These are phyloP conservation scores for Apodemia mormo DNA, from an alignment of 2,888 invertebrate species.

Conservation along the genomic window DNA sequence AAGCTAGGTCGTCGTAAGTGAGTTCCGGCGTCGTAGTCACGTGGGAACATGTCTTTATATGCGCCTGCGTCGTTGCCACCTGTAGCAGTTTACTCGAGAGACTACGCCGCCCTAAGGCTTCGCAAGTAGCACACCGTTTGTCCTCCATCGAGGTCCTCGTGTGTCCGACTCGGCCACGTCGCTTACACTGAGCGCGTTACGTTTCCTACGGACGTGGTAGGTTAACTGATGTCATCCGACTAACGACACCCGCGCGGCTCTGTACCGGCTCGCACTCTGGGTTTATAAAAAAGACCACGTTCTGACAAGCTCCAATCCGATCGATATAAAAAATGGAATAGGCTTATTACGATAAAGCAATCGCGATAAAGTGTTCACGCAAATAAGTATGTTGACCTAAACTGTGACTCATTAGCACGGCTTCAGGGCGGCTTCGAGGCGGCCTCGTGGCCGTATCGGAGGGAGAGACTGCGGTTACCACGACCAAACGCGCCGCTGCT, in stretches of 20 bases:
- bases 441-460: conserved; percentile 72
- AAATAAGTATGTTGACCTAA: conserved; percentile 77
- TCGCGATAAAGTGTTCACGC: conserved; percentile 77
- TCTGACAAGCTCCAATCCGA: conserved; percentile 57
- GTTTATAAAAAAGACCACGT: conserved; percentile 67
- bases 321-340: conserved; percentile 72
- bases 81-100: conserved; percentile 72
- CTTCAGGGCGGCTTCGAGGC: conserved; percentile 69
- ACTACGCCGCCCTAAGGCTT: conserved; percentile 71
- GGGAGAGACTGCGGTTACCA: conserved; percentile 72
- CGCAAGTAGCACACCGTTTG: conserved; percentile 73
- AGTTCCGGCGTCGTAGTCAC: conserved; percentile 57
- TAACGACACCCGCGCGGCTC: conserved; percentile 66
- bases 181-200: conserved; percentile 76
- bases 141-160: conserved; percentile 77
- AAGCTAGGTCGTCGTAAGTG: conserved; percentile 63
- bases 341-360: conserved; percentile 77
- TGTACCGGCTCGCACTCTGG: conserved; percentile 52
- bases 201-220: conserved; percentile 74
- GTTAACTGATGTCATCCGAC: conserved; percentile 81
- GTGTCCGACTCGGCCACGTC: conserved; percentile 72
- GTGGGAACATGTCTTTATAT: conserved; percentile 69
- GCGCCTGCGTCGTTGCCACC: conserved; percentile 77
- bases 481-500: conserved; percentile 61
- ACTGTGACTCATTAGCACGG: conserved; percentile 63